These are phyloP conservation scores for Troglohyphantes excavatus DNA, from an alignment of 2,888 invertebrate genomes.

Conservation along the genomic window DNA sequence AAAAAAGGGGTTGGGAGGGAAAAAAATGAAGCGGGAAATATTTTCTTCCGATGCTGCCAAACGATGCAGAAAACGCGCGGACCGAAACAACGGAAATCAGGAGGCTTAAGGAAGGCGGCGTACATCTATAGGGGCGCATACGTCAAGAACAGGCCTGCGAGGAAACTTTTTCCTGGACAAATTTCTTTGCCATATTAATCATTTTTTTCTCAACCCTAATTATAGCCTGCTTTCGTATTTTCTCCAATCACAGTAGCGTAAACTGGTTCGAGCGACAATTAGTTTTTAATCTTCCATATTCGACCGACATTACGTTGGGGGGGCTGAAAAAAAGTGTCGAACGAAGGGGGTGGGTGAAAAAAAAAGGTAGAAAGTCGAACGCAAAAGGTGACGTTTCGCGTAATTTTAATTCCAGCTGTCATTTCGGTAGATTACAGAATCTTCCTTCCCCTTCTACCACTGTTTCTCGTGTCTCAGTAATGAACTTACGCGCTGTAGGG, in stretches of 20 bases:
- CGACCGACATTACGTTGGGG: constrained; percentile 70
- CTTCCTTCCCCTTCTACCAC: constrained; percentile 21
- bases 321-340: constrained; percentile 46
- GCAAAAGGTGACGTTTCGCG: constrained; percentile 76
- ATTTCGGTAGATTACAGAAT: constrained; percentile 76
- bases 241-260: constrained; percentile 76
- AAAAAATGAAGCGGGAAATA: constrained; percentile 64
- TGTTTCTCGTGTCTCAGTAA: constrained; percentile 53
- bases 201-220: constrained; percentile 73
- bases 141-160: constrained; percentile 66
- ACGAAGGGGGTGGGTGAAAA: constrained; percentile 24
- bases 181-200: constrained; percentile 78
- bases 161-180: constrained; percentile 72
- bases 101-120: constrained; percentile 61
- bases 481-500: constrained; percentile 62
- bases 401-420: constrained; percentile 79
- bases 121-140: constrained; percentile 9
- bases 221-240: constrained; percentile 72
- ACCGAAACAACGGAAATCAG: constrained; percentile 76
- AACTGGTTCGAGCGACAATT: constrained; percentile 78
- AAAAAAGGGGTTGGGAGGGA: background rate
- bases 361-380: constrained; percentile 59
- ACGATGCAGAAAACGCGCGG: constrained; percentile 75
- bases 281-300: constrained; percentile 78
- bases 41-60: constrained; percentile 66